phyloP scores from a whole-genome alignment of 2,888 invertebrate genomes.

The Alsophila aescularia region DNA sequence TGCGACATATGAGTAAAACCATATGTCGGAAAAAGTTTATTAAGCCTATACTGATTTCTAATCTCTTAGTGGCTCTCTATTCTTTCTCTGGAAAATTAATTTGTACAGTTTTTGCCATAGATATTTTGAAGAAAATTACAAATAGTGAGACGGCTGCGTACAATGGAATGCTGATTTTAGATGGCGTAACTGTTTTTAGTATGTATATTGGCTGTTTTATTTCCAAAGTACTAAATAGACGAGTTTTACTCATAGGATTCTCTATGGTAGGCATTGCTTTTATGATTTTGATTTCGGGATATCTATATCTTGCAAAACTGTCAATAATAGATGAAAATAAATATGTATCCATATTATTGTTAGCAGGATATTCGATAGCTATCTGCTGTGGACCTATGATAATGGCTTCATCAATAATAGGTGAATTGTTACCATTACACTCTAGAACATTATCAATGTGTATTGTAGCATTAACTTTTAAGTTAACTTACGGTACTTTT shows the following conservation, averaged over 20 bases:
- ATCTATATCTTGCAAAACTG: slow-evolving; percentile 42
- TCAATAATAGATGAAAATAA: slow-evolving; percentile 40
- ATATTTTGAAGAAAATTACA: no score
- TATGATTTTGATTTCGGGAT: slow-evolving; percentile 44
- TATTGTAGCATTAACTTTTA: no score
- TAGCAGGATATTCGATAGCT: slow-evolving; percentile 44
- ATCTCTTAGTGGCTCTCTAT: slow-evolving; percentile 33
- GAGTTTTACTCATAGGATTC: slow-evolving; percentile 43
- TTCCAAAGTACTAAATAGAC: no score
- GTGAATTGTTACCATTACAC: slow-evolving; percentile 43
- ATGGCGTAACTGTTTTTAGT: no score
- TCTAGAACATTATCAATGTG: slow-evolving; percentile 41
- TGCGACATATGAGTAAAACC: background rate
- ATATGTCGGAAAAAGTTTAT: slow-evolving; percentile 36
- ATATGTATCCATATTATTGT: slow-evolving; percentile 39
- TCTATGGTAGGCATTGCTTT: slow-evolving; percentile 40
- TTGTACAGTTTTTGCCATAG: no score
- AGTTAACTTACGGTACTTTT: slow-evolving; percentile 20
- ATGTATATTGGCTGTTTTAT: no score
- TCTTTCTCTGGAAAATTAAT: no score
- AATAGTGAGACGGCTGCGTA: no score
- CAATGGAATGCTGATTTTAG: no score
- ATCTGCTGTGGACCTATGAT: slow-evolving; percentile 50
- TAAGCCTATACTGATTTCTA: slow-evolving; percentile 43
- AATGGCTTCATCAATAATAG: slow-evolving; percentile 38